Evolutionary conservation across 2,797 vertebrate species (phyloP), one percentile per base, ranked within the genome.

Genomic region (Gymnoscopelus microlampas): DNA sequence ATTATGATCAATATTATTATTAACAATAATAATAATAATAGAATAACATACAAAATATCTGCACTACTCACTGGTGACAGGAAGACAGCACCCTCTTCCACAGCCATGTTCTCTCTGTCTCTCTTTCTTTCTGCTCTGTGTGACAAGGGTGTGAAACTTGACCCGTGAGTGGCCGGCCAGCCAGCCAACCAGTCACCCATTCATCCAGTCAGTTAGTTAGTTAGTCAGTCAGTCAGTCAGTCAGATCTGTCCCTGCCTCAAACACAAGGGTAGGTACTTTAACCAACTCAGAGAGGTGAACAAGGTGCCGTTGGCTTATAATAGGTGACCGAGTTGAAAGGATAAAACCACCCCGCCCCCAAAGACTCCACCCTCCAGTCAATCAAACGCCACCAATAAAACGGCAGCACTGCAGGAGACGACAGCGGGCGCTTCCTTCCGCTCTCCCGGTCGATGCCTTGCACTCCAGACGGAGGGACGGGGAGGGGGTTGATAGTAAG

Each of bases 11-110:
- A 2, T 44, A 44, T 35, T 35, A 35, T 35, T 35, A 35, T 35
- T 5, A 35, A 12, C 5, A 47, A 14, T 15, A 23, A 5, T 9
- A 63, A 55, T 68, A 24, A 23, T 11, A 26, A 19, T 5, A 62
- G 14, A 51, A 61, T n/a, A 48, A 55, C 10, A 63, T 65, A 49
- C 14, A 7, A 26, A 74, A 60, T 62, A 12, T 39, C 14, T 57
- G 15, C 53, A 51, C 23, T 64, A 90, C 89, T 92, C 82, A 92
- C 90, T 83, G 83, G 82, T 32, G 82, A 76, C 29, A 84, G 66
- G 63, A 80, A 86, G 68, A 78, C 84, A 61, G 81, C 83, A 70
- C 86, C 90, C 7, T 92, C 91, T 66, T 91, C 89, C 79, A 91
- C 88, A 64, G 89, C 87, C 89, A 92, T 90, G 76, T 63, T 64